Percentiles rank a stretch among this genome's conserved stretches.
Conservation (phyloP, 2,888 invertebrate genomes). For the Melipona beecheii region DNA sequence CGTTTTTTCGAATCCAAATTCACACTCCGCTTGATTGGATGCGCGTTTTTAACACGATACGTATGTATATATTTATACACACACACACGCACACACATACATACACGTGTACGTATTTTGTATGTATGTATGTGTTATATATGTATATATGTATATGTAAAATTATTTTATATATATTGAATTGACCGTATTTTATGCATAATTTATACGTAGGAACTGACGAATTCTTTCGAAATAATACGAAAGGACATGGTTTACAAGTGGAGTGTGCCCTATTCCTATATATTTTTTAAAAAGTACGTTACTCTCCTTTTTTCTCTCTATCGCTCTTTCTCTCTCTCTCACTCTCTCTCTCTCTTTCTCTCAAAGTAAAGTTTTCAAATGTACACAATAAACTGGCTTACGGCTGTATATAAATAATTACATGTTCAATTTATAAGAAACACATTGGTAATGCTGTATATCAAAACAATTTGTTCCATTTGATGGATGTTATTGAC, state of each 20-base stretch:
- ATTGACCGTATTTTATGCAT: conserved; percentile 58
- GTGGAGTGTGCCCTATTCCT: conserved; percentile 68
- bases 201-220: conserved; percentile 68
- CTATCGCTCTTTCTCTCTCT: conserved; percentile 11
- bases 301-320: conserved; percentile 16
- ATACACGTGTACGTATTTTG: not conserved
- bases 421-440: conserved; percentile 57
- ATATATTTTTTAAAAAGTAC: conserved; percentile 69
- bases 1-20: conserved; percentile 44
- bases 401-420: conserved; percentile 58
- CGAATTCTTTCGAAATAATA: conserved; percentile 64
- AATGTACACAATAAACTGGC: conserved; percentile 64
- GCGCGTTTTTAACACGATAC: conserved; percentile 42
- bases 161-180: conserved; percentile 38
- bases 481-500: conserved; percentile 30
- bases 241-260: conserved; percentile 63
- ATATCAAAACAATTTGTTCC: conserved; percentile 49
- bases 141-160: conserved; percentile 28
- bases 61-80: conserved; percentile 36
- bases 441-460: conserved; percentile 61
- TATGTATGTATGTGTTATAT: conserved; percentile 29
- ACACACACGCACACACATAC: conserved; percentile 11
- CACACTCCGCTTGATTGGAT: conserved; percentile 64
- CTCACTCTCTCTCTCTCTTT: not conserved
- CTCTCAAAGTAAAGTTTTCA: conserved; percentile 26